Evolutionary conservation across 2,888 invertebrate species (phyloP).

Genomic region (Polylopha cassiicola): DNA sequence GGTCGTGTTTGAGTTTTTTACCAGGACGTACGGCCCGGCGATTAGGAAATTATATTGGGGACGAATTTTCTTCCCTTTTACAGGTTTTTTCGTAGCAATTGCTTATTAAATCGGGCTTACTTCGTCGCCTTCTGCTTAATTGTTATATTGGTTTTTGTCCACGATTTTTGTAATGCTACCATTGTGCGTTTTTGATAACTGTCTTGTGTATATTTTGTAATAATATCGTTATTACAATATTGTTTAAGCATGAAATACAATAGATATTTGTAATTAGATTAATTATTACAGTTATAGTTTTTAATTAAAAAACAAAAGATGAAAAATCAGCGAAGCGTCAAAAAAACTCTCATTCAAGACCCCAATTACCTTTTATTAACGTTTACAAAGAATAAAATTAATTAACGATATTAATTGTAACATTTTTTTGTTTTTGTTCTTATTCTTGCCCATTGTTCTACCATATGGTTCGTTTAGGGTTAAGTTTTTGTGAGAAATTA

Average conservation of each 20-base stretch:
- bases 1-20: slow-evolving; percentile 64
- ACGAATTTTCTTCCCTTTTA: slow-evolving; percentile 44
- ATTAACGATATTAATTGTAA: slow-evolving; percentile 71
- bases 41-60: slow-evolving; percentile 75
- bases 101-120: slow-evolving; percentile 74
- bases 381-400: slow-evolving; percentile 60
- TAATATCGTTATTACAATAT: background rate
- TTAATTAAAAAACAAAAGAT: slow-evolving; percentile 40
- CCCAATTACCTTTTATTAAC: slow-evolving; percentile 34
- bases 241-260: no score
- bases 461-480: slow-evolving; percentile 46
- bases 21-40: slow-evolving; percentile 70
- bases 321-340: slow-evolving; percentile 31
- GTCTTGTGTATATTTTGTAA: slow-evolving; percentile 9
- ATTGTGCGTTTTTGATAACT: slow-evolving; percentile 22
- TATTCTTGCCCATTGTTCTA: slow-evolving; percentile 37
- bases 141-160: slow-evolving; percentile 44
- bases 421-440: slow-evolving; percentile 57
- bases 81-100: slow-evolving; percentile 62
- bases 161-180: slow-evolving; percentile 12
- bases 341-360: slow-evolving; percentile 31
- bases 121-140: slow-evolving; percentile 55
- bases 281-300: no score
- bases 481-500: slow-evolving; percentile 24
- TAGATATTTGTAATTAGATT: no score